Evolutionary conservation across 2,888 invertebrate species (phyloP).

Genomic region (Tiphia femorata): DNA sequence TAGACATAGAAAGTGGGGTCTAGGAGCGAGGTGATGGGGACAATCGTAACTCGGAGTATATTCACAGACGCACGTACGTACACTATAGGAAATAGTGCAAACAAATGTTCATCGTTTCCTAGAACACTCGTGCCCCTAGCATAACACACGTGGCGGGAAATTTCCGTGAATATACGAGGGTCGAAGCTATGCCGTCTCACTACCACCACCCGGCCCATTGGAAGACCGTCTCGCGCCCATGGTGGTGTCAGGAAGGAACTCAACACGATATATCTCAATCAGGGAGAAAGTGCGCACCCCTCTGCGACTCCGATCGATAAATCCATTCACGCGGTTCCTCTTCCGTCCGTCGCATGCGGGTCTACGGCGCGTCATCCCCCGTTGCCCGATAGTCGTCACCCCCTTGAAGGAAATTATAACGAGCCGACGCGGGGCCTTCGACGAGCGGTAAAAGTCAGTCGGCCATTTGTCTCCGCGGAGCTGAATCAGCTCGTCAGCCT

Average conservation of each 20-base stretch:
- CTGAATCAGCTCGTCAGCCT: conserved; percentile 29
- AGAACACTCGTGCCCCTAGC: neutral
- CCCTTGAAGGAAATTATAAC: conserved; percentile 4
- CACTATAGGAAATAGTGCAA: no score
- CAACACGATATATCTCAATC: conserved; percentile 21
- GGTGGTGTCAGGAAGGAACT: conserved; percentile 2
- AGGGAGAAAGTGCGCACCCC: conserved; percentile 18
- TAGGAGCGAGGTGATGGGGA: no score
- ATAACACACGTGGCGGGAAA: neutral
- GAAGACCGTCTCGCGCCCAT: neutral
- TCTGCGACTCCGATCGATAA: conserved; percentile 24
- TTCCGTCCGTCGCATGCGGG: conserved; percentile 18
- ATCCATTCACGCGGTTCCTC: conserved; percentile 7
- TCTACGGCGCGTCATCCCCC: conserved; percentile 10
- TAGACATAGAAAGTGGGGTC: no score
- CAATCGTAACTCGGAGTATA: no score
- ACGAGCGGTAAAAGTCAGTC: conserved; percentile 17
- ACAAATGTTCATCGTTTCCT: no score
- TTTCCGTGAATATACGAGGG: neutral
- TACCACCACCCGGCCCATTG: neutral
- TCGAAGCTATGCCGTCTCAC: neutral
- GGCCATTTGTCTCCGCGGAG: conserved; percentile 12
- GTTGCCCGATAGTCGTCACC: conserved; percentile 16
- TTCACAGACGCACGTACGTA: no score
- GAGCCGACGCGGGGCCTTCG: conserved; percentile 14